Evolutionary conservation across 2,888 invertebrate genomes (phyloP).

Genomic region (Pammene fasciana): DNA sequence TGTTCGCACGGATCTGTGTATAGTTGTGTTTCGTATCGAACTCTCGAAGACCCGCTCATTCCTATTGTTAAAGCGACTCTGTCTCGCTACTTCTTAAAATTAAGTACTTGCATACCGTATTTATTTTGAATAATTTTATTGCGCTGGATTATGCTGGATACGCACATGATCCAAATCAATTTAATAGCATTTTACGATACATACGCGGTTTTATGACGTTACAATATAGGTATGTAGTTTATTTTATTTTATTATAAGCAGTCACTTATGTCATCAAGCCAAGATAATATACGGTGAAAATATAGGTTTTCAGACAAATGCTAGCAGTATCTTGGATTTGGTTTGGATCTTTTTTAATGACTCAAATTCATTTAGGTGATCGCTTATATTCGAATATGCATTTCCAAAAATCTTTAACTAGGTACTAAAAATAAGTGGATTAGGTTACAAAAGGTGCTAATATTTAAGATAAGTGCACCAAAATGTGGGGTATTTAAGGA

Average conservation of each 20-base stretch:
- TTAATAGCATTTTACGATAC: conserved; percentile 36
- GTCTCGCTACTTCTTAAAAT: conserved; percentile 31
- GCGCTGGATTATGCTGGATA: conserved; percentile 22
- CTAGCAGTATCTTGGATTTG: too few relatives aligned
- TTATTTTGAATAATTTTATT: conserved; percentile 33
- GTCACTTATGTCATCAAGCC: conserved; percentile 9
- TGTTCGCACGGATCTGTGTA: conserved; percentile 37
- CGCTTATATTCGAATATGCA: too few relatives aligned
- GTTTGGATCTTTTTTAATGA: too few relatives aligned
- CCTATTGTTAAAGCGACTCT: conserved; percentile 15
- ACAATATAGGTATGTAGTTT: not conserved
- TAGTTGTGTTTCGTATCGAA: too few relatives aligned
- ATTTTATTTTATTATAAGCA: conserved; percentile 21
- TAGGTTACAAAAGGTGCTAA: conserved; percentile 28
- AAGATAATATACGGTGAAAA: conserved; percentile 4
- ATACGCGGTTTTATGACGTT: conserved; percentile 18
- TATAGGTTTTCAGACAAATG: not conserved
- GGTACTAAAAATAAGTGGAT: not conserved
- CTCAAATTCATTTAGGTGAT: too few relatives aligned
- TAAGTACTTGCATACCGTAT: conserved; percentile 17
- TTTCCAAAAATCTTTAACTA: too few relatives aligned
- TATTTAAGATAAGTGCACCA: conserved; percentile 16
- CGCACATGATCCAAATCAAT: conserved; percentile 36
- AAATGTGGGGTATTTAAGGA: conserved; percentile 27
- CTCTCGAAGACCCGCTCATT: conserved; percentile 14